These are phyloP conservation scores for Heliconius ethilla DNA, from an alignment of 2,888 invertebrate genomes.

Conservation along the genomic window DNA sequence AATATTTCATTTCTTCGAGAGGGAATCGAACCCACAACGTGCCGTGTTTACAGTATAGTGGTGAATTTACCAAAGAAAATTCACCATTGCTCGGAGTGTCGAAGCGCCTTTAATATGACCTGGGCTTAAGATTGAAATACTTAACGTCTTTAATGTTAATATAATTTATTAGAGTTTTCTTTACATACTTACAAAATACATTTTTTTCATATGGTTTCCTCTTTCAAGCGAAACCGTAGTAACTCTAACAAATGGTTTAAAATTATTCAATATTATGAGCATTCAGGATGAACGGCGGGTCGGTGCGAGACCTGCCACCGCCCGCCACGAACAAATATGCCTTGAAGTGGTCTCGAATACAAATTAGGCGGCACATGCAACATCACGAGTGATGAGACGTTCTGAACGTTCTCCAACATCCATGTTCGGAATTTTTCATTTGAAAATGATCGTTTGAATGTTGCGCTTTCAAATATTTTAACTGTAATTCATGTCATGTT, in stretches of 20 bases:
- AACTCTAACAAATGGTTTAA: constrained; percentile 23
- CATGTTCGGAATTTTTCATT: constrained; percentile 65
- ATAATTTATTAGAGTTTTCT: too few species aligned
- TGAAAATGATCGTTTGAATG: constrained; percentile 61
- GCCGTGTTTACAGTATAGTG: too few species aligned
- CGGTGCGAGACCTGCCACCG: constrained; percentile 9
- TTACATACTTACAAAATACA: too few species aligned
- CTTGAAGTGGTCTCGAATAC: constrained; percentile 68
- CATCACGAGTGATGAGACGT: constrained; percentile 43
- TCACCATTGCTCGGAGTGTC: too few species aligned
- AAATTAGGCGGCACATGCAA: constrained; percentile 67
- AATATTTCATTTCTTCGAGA: too few species aligned
- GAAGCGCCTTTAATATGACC: too few species aligned
- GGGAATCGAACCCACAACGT: too few species aligned
- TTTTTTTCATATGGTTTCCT: neutral
- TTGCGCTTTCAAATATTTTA: constrained; percentile 42
- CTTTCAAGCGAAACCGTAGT: neutral
- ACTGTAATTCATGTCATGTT: constrained; percentile 30
- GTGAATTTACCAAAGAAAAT: too few species aligned
- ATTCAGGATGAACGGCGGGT: constrained; percentile 12
- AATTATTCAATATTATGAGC: constrained; percentile 23
- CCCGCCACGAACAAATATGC: constrained; percentile 66
- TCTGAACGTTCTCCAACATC: constrained; percentile 47
- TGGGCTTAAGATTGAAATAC: too few species aligned
- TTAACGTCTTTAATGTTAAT: too few species aligned